Evolutionary conservation across 2,797 vertebrate species (phyloP), one percentile per base, ranked within the genome.

Genomic region (Dryobates pubescens): DNA sequence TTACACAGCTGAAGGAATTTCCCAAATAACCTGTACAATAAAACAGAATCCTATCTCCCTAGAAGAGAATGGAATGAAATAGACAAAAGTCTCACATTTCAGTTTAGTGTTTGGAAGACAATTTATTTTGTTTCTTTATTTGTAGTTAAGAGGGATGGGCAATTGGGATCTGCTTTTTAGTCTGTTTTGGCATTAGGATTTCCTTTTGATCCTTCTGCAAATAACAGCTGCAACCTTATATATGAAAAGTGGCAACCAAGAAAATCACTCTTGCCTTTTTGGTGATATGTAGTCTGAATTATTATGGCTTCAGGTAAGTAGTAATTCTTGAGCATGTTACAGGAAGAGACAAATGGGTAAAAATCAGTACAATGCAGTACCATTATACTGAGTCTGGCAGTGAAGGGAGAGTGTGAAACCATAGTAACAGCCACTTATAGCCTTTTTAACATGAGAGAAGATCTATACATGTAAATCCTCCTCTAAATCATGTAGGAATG

Each of bases 381-480:
- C 18, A 22, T 82, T 89, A 63, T 54, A 74, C 30, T 32, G 67
- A 59, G 56, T 72, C 45, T 26, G 41, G 24, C 70, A 83, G 51
- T 68, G 53, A 58, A 43, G 61, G 7, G 20, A 82, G 30, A 58
- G 13, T 51, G 13, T 72, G 74, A 87, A 94, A 83, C 74, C 65
- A 89, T 68, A 80, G 74, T 64, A 92, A 92, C 74, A 79, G 73
- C 36, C 30, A 86, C 64, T 41, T 63, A 82, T 67, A 83, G 65
- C 34, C 61, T 59, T 76, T 72, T 47, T 72, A 76, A 56, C 24
- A 51, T 69, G 68, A 72, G 36, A 69, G 34, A 77, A 49, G 53
- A 86, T 83, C 59, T 61, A 83, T 45, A 75, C 43, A 41, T 72
- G 70, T 64, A 92, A 80, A 76, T 19, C 6, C 19, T 64, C 45